A percentile compares a stretch with the other conserved stretches of the same genome.
These are phyloP conservation scores for Ceratosolen fusciceps DNA, from an alignment of 1,140 invertebrate genomes.

Conservation along the genomic window DNA sequence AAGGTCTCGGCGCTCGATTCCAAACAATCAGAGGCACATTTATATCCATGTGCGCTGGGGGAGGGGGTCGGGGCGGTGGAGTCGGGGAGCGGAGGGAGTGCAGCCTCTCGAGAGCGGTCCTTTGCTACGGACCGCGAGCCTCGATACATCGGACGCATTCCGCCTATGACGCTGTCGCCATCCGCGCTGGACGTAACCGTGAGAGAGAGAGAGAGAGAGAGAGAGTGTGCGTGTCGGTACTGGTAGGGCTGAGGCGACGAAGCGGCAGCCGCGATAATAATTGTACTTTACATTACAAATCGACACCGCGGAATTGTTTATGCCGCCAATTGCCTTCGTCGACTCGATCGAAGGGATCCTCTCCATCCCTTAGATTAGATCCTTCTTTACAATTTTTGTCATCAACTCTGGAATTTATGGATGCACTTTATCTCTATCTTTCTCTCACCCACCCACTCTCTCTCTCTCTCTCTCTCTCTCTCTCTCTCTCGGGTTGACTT, in stretches of 20 bases:
- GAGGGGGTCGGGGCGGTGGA: too few species aligned
- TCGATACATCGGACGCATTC: slow-evolving; percentile 10
- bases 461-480: too few species aligned
- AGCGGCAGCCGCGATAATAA: slow-evolving; percentile 36
- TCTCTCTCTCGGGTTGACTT: too few species aligned
- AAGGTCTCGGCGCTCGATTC: slow-evolving; percentile 19
- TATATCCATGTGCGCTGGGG: neutral
- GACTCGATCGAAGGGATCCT: too few species aligned
- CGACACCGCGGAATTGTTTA: slow-evolving; percentile 19
- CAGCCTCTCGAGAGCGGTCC: too few species aligned
- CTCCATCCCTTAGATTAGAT: neutral
- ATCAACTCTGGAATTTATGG: neutral
- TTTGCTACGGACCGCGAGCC: neutral
- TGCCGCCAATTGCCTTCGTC: neutral
- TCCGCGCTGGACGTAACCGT: too few species aligned
- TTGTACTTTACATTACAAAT: slow-evolving; percentile 49
- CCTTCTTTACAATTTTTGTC: neutral
- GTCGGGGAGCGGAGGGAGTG: too few species aligned
- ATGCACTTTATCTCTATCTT: too few species aligned
- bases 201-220: too few species aligned
- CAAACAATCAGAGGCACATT: slow-evolving; percentile 27
- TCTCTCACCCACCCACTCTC: too few species aligned
- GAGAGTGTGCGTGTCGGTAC: neutral
- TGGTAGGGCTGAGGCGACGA: neutral
- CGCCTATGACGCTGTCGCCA: too few species aligned